These are phyloP conservation scores for Galaxea fascicularis DNA, from an alignment of 92 coral and sea anemone species.

Conservation along the genomic window DNA sequence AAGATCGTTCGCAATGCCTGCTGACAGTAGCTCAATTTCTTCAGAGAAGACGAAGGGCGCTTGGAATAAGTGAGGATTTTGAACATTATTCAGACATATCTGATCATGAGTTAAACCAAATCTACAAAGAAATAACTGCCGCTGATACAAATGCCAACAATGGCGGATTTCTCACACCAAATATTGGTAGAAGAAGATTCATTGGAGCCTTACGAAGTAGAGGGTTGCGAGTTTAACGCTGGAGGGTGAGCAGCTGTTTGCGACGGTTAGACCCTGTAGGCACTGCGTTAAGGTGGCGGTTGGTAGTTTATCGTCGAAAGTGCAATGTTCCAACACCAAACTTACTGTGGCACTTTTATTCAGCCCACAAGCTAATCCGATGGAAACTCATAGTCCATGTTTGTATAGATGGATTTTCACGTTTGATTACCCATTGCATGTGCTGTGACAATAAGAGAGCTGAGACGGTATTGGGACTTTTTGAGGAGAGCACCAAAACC, in stretches of 20 bases:
- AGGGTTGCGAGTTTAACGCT: not conserved
- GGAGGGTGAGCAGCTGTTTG: not conserved
- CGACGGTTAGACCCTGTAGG: conserved; percentile 17
- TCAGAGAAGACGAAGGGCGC: too few relatives aligned
- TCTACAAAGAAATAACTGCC: too few relatives aligned
- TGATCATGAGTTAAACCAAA: too few relatives aligned
- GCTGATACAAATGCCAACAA: not conserved
- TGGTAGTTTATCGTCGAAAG: too few relatives aligned
- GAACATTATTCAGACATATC: too few relatives aligned
- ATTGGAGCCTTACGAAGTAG: not conserved
- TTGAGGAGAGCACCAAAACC: conserved; percentile 31
- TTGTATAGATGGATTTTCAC: too few relatives aligned
- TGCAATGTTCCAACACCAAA: conserved; percentile 62
- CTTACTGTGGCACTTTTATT: conserved; percentile 58
- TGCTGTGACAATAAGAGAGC: too few relatives aligned
- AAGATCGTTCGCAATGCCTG: conserved; percentile 46
- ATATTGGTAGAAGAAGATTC: not conserved
- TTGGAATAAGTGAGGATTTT: too few relatives aligned
- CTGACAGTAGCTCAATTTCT: conserved; percentile 34
- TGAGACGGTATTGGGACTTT: conserved; percentile 51
- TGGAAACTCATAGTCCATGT: too few relatives aligned
- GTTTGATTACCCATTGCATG: too few relatives aligned
- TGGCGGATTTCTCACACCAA: not conserved
- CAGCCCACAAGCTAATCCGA: too few relatives aligned
- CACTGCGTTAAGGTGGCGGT: conserved; percentile 58